Evolutionary conservation across 2,113 vertebrate genomes (phyloP), one percentile per base, ranked within the genome.

Genomic region (Chascanopsetta lugubris): DNA sequence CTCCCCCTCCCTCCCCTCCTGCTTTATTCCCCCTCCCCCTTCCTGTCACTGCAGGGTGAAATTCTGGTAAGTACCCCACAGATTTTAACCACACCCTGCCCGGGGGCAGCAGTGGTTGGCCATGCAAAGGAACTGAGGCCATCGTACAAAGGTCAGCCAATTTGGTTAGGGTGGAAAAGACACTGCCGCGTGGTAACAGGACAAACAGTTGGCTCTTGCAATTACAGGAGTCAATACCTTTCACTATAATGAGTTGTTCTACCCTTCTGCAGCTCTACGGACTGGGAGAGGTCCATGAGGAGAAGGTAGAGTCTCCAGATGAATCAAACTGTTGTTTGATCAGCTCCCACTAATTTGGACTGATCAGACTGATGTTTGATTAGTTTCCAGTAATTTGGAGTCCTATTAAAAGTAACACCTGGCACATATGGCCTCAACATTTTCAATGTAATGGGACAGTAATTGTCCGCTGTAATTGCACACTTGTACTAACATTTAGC

Each of bases 51-150:
- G 91, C 96, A 97, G 96, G 96, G 96, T 90, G 96, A 98, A 91
- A 96, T 97, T 79, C 87, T 97, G 96, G 96, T 98, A 96, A 98
- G 96, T 98, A 98, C 94, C 88, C 79, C 71, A 66, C 69, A 82
- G 73, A 84, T 84, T 77, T 84, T 82, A 88, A 72, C 80, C 67
- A 70, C 61, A 57, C 77, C 86, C 84, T 88, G 80, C 70, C 69
- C 70, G 62, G 80, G 80, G 75, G 83, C 88, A 89, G 87, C 88
- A 90, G 88, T 77, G 84, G 85, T 88, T 88, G 72, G 45, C 87
- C 83, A 53, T 43, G 73, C 87, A 80, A 87, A 81, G 81, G 84
- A 87, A 90, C 88, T 87, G 85, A 91, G 82, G 82, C 83, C 78
- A 65, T 48, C 48, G 61, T 32, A 24, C 40, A 69, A 64, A 72